Conservation (phyloP, 2,113 vertebrate genomes). For the Varanus komodoensis region DNA sequence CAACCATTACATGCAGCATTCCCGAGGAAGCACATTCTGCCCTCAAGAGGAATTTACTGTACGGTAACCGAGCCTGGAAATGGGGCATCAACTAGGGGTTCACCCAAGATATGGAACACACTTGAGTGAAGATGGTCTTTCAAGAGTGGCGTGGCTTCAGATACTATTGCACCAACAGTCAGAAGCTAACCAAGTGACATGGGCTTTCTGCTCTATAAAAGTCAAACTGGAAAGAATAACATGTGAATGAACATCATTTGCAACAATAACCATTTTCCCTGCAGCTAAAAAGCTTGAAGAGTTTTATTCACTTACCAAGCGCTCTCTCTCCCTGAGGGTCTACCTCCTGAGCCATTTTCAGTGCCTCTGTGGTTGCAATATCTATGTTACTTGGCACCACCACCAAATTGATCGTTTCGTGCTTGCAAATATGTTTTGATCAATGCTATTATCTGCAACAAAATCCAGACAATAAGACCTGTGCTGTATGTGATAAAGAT, state of each 20-base stretch:
- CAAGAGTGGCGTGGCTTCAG: neutral
- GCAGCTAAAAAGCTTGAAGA: neutral
- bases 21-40: neutral
- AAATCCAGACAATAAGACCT: neutral
- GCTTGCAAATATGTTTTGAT: conserved; percentile 79
- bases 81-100: neutral
- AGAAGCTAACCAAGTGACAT: neutral
- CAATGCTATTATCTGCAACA: conserved; percentile 80
- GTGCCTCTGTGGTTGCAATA: conserved; percentile 86
- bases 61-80: neutral
- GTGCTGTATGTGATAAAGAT: too few species aligned
- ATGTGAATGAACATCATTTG: neutral
- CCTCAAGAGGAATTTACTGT: neutral
- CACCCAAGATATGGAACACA: neutral
- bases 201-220: neutral
- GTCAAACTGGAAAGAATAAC: neutral
- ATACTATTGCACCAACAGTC: neutral
- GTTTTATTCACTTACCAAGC: conserved; percentile 71
- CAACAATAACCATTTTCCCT: neutral
- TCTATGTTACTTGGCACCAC: conserved; percentile 86
- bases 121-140: neutral
- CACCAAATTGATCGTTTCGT: conserved; percentile 85
- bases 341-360: conserved; percentile 84
- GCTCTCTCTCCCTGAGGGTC: conserved; percentile 84
- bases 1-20: neutral